A percentile compares a stretch with the other conserved stretches of the same genome.
These are phyloP conservation scores for Acholoe squamosa DNA, from an alignment of 2,888 invertebrate species.

Conservation along the genomic window DNA sequence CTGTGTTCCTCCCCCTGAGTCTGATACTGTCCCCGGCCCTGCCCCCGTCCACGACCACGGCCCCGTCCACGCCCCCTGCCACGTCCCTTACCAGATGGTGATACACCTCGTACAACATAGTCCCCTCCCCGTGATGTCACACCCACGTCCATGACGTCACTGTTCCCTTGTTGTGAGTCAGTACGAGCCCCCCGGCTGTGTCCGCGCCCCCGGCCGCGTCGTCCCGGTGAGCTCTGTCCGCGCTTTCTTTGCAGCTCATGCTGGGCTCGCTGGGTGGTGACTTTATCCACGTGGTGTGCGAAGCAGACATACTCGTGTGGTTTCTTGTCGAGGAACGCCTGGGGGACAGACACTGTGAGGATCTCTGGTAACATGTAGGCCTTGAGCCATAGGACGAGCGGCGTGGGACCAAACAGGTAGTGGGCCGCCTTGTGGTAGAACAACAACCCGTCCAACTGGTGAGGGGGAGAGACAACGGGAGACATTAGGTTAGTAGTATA, in stretches of 20 bases:
- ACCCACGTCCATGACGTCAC: not conserved
- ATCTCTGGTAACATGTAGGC: slow-evolving; percentile 94
- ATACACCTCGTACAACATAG: not conserved
- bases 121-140: not conserved
- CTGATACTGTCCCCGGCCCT: not conserved
- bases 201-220: slow-evolving; percentile 63
- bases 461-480: not conserved
- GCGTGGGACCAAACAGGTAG: slow-evolving; percentile 91
- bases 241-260: slow-evolving; percentile 61
- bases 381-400: slow-evolving; percentile 95
- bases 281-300: slow-evolving; percentile 61
- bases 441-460: slow-evolving; percentile 91
- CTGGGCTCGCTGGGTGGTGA: not conserved
- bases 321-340: slow-evolving; percentile 65
- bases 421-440: slow-evolving; percentile 94
- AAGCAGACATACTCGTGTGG: slow-evolving; percentile 65
- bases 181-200: not conserved
- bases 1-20: not conserved
- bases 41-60: slow-evolving; percentile 40
- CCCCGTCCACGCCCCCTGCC: slow-evolving; percentile 29
- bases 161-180: not conserved
- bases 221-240: slow-evolving; percentile 1
- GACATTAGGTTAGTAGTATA: too few relatives aligned
- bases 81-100: not conserved
- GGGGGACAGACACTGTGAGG: slow-evolving; percentile 84